Percentiles rank a stretch among this genome's conserved stretches.
phyloP scores from a whole-genome alignment of 2,797 vertebrate species.

The Characodon lateralis region DNA sequence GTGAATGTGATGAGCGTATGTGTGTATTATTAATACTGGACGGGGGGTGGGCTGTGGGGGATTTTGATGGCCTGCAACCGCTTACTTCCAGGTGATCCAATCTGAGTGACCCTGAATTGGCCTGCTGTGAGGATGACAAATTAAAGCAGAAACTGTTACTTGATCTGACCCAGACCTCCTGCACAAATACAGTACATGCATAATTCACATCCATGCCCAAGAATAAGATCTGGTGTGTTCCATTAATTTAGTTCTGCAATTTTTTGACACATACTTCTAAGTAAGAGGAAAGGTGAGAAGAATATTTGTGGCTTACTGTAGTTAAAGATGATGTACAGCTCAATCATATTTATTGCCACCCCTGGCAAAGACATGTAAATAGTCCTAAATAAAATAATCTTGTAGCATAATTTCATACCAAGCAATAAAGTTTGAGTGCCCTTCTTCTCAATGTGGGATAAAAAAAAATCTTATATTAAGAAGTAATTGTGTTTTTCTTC shows the following conservation, averaged over 20 bases:
- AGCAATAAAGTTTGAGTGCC: neutral
- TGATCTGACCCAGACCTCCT: conserved; percentile 60
- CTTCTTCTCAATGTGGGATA: neutral
- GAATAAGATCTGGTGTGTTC: conserved; percentile 30
- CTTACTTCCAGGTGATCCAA: conserved; percentile 46
- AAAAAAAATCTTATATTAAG: neutral
- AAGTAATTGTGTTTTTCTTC: neutral
- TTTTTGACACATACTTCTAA: conserved; percentile 46
- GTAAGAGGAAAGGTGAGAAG: conserved; percentile 13
- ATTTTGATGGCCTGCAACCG: conserved; percentile 41
- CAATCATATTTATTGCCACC: neutral
- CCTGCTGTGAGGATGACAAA: conserved; percentile 48
- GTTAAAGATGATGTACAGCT: conserved; percentile 1
- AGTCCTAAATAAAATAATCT: neutral
- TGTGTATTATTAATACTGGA: conserved; percentile 6
- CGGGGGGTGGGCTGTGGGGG: conserved; percentile 3
- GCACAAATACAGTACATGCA: conserved; percentile 44
- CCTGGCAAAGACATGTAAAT: neutral
- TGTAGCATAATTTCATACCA: neutral
- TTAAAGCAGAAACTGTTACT: conserved; percentile 46
- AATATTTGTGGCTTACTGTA: conserved; percentile 15
- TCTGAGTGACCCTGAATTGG: conserved; percentile 56
- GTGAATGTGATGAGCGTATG: conserved; percentile 43
- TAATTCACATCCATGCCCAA: conserved; percentile 29
- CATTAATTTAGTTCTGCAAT: conserved; percentile 51